Conservation (phyloP, 2,113 vertebrate genomes). For the Rhabdornis inornatus region DNA sequence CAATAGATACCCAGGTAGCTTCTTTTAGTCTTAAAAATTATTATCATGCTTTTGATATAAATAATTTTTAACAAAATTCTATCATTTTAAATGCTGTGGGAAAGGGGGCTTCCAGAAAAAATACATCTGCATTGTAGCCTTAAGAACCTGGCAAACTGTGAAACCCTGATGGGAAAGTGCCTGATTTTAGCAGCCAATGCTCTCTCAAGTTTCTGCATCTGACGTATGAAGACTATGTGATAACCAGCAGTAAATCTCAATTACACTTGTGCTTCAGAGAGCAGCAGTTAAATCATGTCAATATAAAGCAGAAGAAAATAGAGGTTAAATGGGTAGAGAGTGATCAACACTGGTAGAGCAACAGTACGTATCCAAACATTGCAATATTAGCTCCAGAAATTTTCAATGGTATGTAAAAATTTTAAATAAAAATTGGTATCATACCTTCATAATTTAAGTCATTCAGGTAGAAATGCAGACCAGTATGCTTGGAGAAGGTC, state of each 20-base stretch:
- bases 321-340: not conserved
- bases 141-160: not conserved
- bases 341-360: not conserved
- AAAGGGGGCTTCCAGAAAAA: not conserved
- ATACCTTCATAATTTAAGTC: not conserved
- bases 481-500: not conserved
- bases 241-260: not conserved
- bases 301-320: not conserved
- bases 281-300: not conserved
- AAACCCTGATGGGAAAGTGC: not conserved
- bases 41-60: not conserved
- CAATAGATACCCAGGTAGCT: not conserved
- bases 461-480: not conserved
- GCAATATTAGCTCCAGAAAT: not conserved
- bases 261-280: not conserved
- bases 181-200: not conserved
- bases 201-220: not conserved
- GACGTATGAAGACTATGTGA: not conserved
- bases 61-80: not conserved
- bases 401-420: not conserved
- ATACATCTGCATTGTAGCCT: not conserved
- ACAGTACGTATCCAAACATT: not conserved
- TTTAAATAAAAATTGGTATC: not conserved
- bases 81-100: not conserved
- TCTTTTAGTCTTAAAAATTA: not conserved